Evolutionary conservation across 2,113 vertebrate genomes (phyloP).

Genomic region (Cyanoliseus patagonus): DNA sequence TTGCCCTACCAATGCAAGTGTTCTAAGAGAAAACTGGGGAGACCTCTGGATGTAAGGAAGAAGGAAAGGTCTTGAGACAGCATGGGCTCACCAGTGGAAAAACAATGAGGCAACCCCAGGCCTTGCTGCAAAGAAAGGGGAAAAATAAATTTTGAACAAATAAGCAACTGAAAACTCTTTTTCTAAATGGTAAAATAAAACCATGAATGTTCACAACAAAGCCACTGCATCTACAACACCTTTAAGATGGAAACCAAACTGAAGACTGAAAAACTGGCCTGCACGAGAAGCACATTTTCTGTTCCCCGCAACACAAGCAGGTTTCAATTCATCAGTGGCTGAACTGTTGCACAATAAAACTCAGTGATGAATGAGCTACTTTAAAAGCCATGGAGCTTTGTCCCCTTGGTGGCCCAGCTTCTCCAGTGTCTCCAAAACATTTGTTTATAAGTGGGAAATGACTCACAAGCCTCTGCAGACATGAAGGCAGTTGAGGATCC

Average conservation of each 20-base stretch:
- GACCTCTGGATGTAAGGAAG: not conserved
- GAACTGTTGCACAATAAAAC: not conserved
- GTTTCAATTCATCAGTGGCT: not conserved
- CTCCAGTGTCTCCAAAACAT: not conserved
- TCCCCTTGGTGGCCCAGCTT: not conserved
- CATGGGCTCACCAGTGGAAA: not conserved
- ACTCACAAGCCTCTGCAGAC: not conserved
- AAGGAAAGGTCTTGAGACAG: not conserved
- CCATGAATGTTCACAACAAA: not conserved
- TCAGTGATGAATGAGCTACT: not conserved
- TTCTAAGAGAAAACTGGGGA: not conserved
- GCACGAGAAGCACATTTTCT: not conserved
- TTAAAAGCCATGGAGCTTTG: not conserved
- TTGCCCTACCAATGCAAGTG: not conserved
- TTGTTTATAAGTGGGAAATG: not conserved
- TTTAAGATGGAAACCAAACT: not conserved
- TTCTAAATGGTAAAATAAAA: not conserved
- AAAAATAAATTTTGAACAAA: not conserved
- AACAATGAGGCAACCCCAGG: not conserved
- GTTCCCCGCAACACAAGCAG: not conserved
- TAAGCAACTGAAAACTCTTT: not conserved
- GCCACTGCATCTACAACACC: not conserved
- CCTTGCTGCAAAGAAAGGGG: not conserved
- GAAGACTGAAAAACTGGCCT: not conserved
- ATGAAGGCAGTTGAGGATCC: not conserved